A percentile compares a stretch with the other conserved stretches of the same genome.
phyloP scores from a whole-genome alignment of 2,113 vertebrate species.

The Prionailurus bengalensis region DNA sequence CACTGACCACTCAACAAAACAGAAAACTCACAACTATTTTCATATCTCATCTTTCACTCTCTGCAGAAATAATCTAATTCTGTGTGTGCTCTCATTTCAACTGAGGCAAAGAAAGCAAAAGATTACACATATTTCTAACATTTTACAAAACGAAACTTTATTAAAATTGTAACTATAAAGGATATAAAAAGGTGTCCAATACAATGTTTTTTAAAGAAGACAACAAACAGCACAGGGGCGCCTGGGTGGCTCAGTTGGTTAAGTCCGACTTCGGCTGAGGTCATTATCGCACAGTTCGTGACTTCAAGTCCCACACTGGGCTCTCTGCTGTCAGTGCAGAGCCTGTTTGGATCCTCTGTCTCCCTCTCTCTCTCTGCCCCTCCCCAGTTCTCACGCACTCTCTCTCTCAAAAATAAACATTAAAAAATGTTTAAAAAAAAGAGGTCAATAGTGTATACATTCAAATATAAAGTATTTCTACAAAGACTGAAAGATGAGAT shows the following conservation, averaged over 20 bases:
- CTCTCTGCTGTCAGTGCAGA: too few relatives aligned
- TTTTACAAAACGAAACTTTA: background rate
- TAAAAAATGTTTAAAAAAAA: too few relatives aligned
- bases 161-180: background rate
- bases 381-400: too few relatives aligned
- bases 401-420: too few relatives aligned
- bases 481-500: background rate
- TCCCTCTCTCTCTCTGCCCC: too few relatives aligned
- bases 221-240: background rate
- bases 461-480: background rate
- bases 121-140: background rate
- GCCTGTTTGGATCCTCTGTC: too few relatives aligned
- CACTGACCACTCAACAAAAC: background rate
- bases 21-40: background rate
- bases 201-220: background rate
- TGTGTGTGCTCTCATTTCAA: background rate
- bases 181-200: background rate
- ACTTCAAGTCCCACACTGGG: too few relatives aligned
- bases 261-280: too few relatives aligned
- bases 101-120: background rate
- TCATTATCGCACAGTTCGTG: too few relatives aligned
- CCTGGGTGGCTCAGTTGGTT: too few relatives aligned
- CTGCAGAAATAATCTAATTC: background rate
- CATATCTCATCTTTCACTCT: constrained; percentile 3
- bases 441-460: background rate